Evolutionary conservation across 2,888 invertebrate species (phyloP).

Genomic region (Polyommatus iphigenia): DNA sequence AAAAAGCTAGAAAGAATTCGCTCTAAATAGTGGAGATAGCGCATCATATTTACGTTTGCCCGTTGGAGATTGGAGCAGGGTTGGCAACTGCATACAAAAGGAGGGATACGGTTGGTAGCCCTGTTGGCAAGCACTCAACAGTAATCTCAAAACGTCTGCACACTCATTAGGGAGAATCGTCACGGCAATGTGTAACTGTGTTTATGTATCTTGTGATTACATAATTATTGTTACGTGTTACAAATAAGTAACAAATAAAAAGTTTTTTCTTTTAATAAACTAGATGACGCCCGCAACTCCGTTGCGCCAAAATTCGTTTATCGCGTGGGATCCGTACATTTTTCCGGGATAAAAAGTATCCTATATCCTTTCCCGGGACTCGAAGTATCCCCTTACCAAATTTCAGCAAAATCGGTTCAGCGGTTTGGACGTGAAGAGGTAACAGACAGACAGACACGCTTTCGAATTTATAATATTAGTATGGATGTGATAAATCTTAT

Average conservation of each 20-base stretch:
- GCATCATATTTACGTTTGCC: constrained; percentile 39
- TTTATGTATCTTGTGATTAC: constrained; percentile 3
- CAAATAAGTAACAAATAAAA: background rate
- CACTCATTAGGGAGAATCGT: constrained; percentile 17
- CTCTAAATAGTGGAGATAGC: constrained; percentile 40
- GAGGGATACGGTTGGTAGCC: constrained; percentile 4
- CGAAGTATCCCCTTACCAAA: too few relatives aligned
- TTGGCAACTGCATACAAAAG: background rate
- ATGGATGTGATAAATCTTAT: too few relatives aligned
- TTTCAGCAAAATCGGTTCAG: too few relatives aligned
- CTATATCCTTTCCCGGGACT: too few relatives aligned
- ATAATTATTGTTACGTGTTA: background rate
- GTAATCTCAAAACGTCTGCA: constrained; percentile 28
- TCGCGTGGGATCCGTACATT: too few relatives aligned
- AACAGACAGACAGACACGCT: too few relatives aligned
- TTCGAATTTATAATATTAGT: too few relatives aligned
- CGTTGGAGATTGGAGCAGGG: constrained; percentile 22
- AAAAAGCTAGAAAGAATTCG: constrained; percentile 31
- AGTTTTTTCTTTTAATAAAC: too few relatives aligned
- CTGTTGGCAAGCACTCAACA: constrained; percentile 40
- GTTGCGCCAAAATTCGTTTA: too few relatives aligned
- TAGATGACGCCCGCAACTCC: too few relatives aligned
- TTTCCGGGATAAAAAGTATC: too few relatives aligned
- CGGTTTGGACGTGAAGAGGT: too few relatives aligned
- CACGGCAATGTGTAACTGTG: background rate